Percentiles rank a stretch among this genome's conserved stretches.
These are phyloP conservation scores for Leptopterna dolabrata DNA, from an alignment of 2,888 invertebrate genomes.

Conservation along the genomic window DNA sequence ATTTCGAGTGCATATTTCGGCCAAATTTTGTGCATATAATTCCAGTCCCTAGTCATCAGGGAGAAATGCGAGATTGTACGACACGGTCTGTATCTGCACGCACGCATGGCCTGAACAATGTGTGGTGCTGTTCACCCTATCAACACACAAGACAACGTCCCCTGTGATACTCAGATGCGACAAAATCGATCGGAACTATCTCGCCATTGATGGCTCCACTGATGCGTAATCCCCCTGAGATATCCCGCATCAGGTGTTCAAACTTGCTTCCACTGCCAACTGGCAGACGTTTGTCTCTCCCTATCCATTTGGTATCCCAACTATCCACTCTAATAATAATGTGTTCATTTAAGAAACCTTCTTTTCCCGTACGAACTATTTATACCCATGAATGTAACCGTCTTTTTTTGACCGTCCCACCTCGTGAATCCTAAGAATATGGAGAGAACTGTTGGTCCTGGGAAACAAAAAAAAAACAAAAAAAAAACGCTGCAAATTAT, in stretches of 20 bases:
- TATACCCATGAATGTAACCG: conserved; percentile 35
- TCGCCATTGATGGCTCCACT: neutral
- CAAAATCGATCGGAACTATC: no score
- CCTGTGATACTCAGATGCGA: no score
- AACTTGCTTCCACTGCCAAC: conserved; percentile 3
- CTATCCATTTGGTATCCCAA: neutral
- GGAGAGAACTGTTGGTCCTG: neutral
- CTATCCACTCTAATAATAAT: conserved; percentile 20
- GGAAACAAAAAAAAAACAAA: no score
- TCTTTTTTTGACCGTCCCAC: conserved; percentile 14
- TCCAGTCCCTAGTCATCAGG: no score
- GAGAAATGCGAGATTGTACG: no score
- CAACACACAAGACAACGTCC: no score
- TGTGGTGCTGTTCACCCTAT: no score
- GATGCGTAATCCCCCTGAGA: conserved; percentile 27
- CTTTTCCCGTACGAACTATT: neutral
- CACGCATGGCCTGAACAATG: no score
- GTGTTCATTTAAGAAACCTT: conserved; percentile 15
- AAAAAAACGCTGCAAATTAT: no score
- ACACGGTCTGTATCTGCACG: no score
- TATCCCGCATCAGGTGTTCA: conserved; percentile 28
- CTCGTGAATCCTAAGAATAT: conserved; percentile 17
- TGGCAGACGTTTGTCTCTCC: neutral
- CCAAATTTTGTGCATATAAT: no score
- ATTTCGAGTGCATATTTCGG: no score